Conservation (phyloP, 2,888 invertebrate species). For the Drosophila peninsularis region DNA sequence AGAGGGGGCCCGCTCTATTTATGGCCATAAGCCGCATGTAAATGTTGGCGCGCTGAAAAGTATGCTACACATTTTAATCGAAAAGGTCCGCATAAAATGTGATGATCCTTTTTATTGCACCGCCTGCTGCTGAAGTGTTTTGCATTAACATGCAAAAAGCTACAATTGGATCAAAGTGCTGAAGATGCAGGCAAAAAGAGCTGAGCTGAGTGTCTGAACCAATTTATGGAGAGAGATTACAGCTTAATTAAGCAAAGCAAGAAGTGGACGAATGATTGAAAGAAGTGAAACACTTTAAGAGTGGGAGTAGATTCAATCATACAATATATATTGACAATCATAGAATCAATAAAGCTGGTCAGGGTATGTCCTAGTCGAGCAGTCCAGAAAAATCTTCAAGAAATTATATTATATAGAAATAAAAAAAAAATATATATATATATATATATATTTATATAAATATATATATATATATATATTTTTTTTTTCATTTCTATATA, state of each 20-base stretch:
- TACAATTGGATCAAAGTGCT: not conserved
- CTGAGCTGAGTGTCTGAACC: not conserved
- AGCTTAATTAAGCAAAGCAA: not conserved
- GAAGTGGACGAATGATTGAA: no score
- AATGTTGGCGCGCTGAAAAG: constrained; percentile 70
- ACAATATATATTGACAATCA: no score
- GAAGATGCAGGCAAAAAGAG: not conserved
- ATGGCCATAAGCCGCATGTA: constrained; percentile 35
- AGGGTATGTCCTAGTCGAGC: no score
- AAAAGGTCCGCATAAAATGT: constrained; percentile 70
- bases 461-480: no score
- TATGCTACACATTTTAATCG: constrained; percentile 80
- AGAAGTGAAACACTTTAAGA: no score
- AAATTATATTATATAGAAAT: no score
- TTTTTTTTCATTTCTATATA: no score
- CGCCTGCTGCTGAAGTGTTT: not conserved
- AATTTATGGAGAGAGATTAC: not conserved
- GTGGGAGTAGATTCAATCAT: no score
- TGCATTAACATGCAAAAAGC: not conserved
- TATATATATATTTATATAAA: no score
- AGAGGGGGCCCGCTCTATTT: not conserved
- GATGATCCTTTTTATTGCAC: constrained; percentile 34
- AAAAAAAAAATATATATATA: no score
- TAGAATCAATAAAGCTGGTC: no score
- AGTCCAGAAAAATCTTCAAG: no score